Evolutionary conservation across 2,888 invertebrate genomes (phyloP).

Genomic region (Lymantria monacha): DNA sequence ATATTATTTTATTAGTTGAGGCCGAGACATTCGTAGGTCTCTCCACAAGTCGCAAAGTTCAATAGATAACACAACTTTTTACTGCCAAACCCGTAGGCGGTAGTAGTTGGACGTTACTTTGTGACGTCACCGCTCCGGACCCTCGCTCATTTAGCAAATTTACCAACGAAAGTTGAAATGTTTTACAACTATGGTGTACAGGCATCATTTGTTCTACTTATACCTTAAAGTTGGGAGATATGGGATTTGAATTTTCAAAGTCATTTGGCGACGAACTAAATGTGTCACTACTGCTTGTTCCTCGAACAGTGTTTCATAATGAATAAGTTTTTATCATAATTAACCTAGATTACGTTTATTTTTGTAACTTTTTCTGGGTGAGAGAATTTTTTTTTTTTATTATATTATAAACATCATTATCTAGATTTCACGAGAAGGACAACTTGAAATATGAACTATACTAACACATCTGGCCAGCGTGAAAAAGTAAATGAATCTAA

Average conservation of each 20-base stretch:
- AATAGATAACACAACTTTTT: slow-evolving; percentile 15
- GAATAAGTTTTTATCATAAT: too few relatives aligned
- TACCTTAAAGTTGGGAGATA: slow-evolving; percentile 26
- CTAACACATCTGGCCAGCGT: too few relatives aligned
- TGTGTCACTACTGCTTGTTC: too few relatives aligned
- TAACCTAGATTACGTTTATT: too few relatives aligned
- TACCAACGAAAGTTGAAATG: slow-evolving; percentile 17
- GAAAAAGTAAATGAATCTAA: too few relatives aligned
- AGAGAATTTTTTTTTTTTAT: too few relatives aligned
- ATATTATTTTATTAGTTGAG: slow-evolving; percentile 1
- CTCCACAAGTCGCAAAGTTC: neutral
- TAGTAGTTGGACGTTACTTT: slow-evolving; percentile 6
- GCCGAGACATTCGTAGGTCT: neutral
- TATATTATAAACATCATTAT: too few relatives aligned
- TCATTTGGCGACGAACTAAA: too few relatives aligned
- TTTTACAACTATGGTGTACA: slow-evolving; percentile 20
- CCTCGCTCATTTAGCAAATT: slow-evolving; percentile 15
- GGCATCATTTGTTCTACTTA: slow-evolving; percentile 29
- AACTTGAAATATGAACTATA: too few relatives aligned
- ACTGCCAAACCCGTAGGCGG: slow-evolving; percentile 9
- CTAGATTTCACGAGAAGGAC: too few relatives aligned
- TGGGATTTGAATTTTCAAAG: slow-evolving; percentile 10
- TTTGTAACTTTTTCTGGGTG: too few relatives aligned
- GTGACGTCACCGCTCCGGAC: slow-evolving; percentile 2
- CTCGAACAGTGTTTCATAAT: too few relatives aligned